Evolutionary conservation across 2,113 vertebrate genomes (phyloP).

Genomic region (Mustelus asterias): DNA sequence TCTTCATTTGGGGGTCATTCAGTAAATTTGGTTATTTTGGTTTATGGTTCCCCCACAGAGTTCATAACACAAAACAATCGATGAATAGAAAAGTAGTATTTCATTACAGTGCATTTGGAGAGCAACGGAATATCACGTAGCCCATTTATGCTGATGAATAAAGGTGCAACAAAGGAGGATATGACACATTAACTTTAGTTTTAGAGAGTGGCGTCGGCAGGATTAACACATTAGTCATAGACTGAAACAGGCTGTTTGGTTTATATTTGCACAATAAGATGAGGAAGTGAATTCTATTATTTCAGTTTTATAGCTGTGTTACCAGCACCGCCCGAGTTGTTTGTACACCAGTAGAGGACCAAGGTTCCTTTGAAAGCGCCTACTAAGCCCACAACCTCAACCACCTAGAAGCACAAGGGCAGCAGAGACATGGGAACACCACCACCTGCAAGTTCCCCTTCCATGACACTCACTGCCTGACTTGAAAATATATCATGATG

Average conservation of each 20-base stretch:
- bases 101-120: background rate
- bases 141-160: background rate
- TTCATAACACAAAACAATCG: background rate
- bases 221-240: background rate
- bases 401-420: background rate
- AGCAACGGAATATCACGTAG: background rate
- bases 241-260: background rate
- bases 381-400: background rate
- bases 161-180: background rate
- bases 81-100: background rate
- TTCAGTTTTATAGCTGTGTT: background rate
- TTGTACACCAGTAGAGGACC: background rate
- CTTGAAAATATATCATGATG: background rate
- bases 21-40: background rate
- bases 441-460: background rate
- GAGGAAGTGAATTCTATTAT: background rate
- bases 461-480: background rate
- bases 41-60: background rate
- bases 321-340: no score
- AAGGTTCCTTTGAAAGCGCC: background rate
- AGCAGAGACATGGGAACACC: background rate
- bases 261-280: background rate
- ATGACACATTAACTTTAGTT: background rate
- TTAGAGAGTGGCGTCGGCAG: background rate
- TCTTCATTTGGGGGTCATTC: background rate